Evolutionary conservation across 2,797 vertebrate genomes (phyloP).

Genomic region (Propithecus perrieri): DNA sequence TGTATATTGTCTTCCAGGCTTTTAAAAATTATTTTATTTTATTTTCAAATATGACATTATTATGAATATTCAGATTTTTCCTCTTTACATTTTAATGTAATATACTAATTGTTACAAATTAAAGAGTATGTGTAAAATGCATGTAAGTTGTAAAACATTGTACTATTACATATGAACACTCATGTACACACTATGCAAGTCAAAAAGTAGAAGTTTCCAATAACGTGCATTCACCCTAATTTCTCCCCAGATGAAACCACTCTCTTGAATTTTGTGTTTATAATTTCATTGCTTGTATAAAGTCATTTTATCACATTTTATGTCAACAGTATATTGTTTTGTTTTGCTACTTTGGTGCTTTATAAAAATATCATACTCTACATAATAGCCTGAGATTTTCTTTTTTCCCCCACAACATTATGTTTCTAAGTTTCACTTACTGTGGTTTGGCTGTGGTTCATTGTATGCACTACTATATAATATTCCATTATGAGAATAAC

Average conservation of each 20-base stretch:
- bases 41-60: not conserved
- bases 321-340: not conserved
- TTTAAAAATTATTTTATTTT: not conserved
- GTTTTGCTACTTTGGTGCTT: not conserved
- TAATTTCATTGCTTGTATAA: not conserved
- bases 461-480: not conserved
- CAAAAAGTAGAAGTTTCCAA: not conserved
- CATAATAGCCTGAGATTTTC: not conserved
- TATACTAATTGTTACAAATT: not conserved
- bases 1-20: not conserved
- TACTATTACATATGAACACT: not conserved
- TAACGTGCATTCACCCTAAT: not conserved
- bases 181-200: not conserved
- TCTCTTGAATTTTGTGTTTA: not conserved
- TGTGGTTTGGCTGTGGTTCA: not conserved
- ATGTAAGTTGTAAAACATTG: not conserved
- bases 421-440: not conserved
- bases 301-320: not conserved
- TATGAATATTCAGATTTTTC: not conserved
- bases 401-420: not conserved
- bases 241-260: not conserved
- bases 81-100: not conserved
- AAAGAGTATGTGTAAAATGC: not conserved
- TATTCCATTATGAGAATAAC: not conserved
- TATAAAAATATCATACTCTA: not conserved